phyloP scores from a whole-genome alignment of 2,888 invertebrate species.

The Ephialtes manifestator region DNA sequence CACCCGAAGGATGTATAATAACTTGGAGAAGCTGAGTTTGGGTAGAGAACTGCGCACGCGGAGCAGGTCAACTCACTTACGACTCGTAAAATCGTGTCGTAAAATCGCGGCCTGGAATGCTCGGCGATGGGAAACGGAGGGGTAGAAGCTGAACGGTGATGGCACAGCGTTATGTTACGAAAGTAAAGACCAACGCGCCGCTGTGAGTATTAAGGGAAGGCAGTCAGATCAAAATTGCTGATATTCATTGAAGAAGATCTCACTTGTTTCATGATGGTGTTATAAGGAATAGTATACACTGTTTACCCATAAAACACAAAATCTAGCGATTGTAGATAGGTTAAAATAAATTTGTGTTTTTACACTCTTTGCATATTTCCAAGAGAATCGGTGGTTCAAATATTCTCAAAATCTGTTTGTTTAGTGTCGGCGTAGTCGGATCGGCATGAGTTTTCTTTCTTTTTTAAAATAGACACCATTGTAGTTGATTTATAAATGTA shows the following conservation, averaged over 20 bases:
- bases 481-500: too few relatives aligned
- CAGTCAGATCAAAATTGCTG: not conserved
- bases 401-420: too few relatives aligned
- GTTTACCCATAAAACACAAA: too few relatives aligned
- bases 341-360: too few relatives aligned
- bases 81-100: slow-evolving; percentile 55
- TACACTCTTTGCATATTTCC: too few relatives aligned
- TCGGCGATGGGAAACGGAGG: slow-evolving; percentile 23
- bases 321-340: too few relatives aligned
- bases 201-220: not conserved
- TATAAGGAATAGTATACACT: too few relatives aligned
- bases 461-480: too few relatives aligned
- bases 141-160: slow-evolving; percentile 22
- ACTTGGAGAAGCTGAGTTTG: slow-evolving; percentile 47
- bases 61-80: slow-evolving; percentile 54
- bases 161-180: slow-evolving; percentile 5
- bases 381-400: too few relatives aligned
- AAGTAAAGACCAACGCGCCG: not conserved
- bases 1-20: slow-evolving; percentile 59
- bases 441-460: too few relatives aligned
- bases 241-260: not conserved
- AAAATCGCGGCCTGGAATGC: slow-evolving; percentile 50
- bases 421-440: too few relatives aligned
- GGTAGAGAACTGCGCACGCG: not conserved
- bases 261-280: too few relatives aligned